These are phyloP conservation scores for Ophion slaviceki DNA, from an alignment of 2,888 invertebrate species.

Conservation along the genomic window DNA sequence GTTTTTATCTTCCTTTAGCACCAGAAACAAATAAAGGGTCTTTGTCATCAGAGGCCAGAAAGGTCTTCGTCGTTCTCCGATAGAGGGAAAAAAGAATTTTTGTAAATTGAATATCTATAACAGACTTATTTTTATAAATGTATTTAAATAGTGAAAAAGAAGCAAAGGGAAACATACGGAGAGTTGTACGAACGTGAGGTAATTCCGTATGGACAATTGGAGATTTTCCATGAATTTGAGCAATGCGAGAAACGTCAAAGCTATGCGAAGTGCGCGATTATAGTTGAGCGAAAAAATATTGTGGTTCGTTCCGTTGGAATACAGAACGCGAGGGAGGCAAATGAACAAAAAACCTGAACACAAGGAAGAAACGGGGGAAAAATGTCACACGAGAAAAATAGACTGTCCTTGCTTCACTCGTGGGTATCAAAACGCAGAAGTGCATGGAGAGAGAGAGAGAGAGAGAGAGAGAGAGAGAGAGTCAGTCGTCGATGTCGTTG, in stretches of 20 bases:
- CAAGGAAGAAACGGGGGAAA: not conserved
- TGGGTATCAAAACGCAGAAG: conserved; percentile 38
- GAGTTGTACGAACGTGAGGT: no score
- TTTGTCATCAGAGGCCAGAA: no score
- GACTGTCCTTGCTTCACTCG: conserved; percentile 60
- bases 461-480: conserved; percentile 10
- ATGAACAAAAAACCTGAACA: conserved; percentile 7
- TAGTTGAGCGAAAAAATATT: conserved; percentile 7
- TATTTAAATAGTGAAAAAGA: no score
- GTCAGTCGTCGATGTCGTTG: conserved; percentile 29
- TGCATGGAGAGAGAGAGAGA: not conserved
- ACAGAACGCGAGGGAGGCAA: conserved; percentile 15
- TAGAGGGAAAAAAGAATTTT: no score
- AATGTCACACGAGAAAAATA: conserved; percentile 41
- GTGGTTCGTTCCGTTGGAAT: conserved; percentile 10
- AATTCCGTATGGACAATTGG: no score
- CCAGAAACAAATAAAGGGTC: no score
- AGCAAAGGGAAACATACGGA: no score
- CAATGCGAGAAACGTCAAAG: not conserved
- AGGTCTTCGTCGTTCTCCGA: no score
- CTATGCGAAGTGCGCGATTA: not conserved
- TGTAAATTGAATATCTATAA: no score
- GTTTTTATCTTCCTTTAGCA: no score
- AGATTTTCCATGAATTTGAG: not conserved
- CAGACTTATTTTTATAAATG: no score